Base-by-base conservation (phyloP, 1,140 invertebrate genomes). In the Galleria mellonella region DNA sequence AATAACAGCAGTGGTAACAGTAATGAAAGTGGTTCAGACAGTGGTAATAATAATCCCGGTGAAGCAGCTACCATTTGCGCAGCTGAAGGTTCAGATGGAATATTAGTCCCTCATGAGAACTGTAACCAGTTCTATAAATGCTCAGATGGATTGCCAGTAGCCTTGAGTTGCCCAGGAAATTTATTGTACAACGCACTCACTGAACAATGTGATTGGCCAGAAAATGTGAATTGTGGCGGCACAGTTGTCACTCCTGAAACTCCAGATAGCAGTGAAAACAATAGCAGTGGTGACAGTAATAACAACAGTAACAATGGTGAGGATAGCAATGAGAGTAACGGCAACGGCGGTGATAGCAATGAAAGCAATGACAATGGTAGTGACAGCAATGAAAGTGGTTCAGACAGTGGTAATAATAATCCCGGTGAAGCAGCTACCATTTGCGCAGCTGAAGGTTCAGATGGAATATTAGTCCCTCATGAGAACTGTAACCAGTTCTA, bases 191-290 rank as follows among this genome's bases (percentile, higher is more conserved):
- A 59, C 35, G 47, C 49, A 7, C 31, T 39, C 31, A 46, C 6
- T 8, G 44, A 51, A 32, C 30, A 39, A 32, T 62, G 59, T 36
- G 55, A 50, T 55, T 84, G 90, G 87, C 76, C 90, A 14, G 47
- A 85, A 39, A 74, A 85, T 55, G 88, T 94, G 0, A 27, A 49
- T 8, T 55, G 56, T 35, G 13, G 5, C n/a, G n/a, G n/a, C n/a
- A n/a, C n/a, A n/a, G n/a, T n/a, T n/a, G n/a, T n/a, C n/a, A n/a
- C n/a, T n/a, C n/a, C n/a, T n/a, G n/a, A n/a, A n/a, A n/a, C n/a
- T n/a, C n/a, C n/a, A n/a, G n/a, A n/a, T n/a, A n/a, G n/a, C n/a
- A n/a, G n/a, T n/a, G 17, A n/a, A n/a, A n/a, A n/a, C n/a, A n/a
- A n/a, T n/a, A n/a, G 17, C 17, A 23, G 17, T 23, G 17, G 17